These are phyloP conservation scores for Mus minutoides DNA, from an alignment of 2,797 vertebrate genomes.

Conservation along the genomic window DNA sequence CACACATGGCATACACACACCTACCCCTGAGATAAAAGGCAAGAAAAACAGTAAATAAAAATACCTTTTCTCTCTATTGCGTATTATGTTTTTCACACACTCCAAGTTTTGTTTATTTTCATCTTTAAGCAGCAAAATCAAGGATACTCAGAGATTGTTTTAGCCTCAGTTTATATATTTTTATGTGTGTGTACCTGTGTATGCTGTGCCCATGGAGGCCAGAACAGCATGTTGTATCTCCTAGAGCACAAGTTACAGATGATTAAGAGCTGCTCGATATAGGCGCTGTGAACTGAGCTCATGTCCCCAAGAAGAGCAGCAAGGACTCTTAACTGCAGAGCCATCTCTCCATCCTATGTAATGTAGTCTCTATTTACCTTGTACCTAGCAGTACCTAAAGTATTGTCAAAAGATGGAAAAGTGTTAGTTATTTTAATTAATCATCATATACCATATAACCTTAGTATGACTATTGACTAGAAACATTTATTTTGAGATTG, in stretches of 20 bases:
- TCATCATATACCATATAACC: neutral
- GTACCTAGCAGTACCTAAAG: neutral
- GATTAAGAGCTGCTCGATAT: neutral
- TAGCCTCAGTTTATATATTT: neutral
- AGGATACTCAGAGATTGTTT: neutral
- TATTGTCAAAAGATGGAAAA: neutral
- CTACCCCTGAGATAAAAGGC: neutral
- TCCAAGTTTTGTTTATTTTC: neutral
- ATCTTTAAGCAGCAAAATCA: neutral
- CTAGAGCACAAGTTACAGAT: no score
- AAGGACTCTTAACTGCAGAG: neutral
- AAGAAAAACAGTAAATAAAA: neutral
- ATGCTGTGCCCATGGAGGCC: neutral
- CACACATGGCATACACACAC: neutral
- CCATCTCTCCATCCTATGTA: neutral
- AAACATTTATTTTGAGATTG: neutral
- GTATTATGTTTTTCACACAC: neutral
- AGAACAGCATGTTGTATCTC: neutral
- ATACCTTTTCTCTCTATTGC: neutral
- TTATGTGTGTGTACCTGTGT: neutral
- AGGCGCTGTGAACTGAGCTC: neutral
- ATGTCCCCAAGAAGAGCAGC: neutral
- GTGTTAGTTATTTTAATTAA: slow-evolving; percentile 3
- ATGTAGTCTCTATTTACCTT: neutral
- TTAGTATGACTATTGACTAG: neutral